phyloP scores from a whole-genome alignment of 1,140 invertebrate genomes.

The Sitophilus oryzae region DNA sequence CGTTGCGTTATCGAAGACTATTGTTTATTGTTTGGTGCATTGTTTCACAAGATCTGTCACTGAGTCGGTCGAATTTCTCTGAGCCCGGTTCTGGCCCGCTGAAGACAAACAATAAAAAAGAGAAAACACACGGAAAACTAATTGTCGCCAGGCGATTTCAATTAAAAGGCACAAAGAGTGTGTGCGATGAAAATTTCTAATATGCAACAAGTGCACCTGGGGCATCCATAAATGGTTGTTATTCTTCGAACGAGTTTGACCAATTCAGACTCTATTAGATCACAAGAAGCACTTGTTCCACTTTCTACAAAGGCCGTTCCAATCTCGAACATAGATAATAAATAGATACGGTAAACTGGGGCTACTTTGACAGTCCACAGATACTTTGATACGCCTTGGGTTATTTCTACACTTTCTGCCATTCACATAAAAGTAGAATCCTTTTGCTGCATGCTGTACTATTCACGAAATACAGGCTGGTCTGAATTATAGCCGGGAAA shows the following conservation, averaged over 20 bases:
- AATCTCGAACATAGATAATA: constrained; percentile 25
- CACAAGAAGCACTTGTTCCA: constrained; percentile 6
- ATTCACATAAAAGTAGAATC: no score
- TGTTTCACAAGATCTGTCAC: background rate
- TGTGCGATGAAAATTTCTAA: background rate
- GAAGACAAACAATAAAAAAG: background rate
- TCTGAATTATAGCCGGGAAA: no score
- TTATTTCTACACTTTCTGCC: no score
- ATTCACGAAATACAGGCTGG: no score
- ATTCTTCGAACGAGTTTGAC: background rate
- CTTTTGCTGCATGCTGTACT: no score
- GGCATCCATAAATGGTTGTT: background rate
- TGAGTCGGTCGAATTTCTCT: no score
- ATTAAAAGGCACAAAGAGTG: no score
- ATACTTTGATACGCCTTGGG: no score
- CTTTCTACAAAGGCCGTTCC: constrained; percentile 6
- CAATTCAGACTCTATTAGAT: constrained; percentile 1
- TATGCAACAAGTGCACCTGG: background rate
- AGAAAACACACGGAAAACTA: background rate
- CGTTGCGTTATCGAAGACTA: background rate
- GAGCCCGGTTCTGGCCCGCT: no score
- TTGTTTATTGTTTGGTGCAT: background rate
- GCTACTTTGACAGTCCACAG: no score
- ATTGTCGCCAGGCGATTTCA: background rate
- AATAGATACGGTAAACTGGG: constrained; percentile 15